Conservation (phyloP, 2,113 vertebrate species). For the Triplophysa dalaica region DNA sequence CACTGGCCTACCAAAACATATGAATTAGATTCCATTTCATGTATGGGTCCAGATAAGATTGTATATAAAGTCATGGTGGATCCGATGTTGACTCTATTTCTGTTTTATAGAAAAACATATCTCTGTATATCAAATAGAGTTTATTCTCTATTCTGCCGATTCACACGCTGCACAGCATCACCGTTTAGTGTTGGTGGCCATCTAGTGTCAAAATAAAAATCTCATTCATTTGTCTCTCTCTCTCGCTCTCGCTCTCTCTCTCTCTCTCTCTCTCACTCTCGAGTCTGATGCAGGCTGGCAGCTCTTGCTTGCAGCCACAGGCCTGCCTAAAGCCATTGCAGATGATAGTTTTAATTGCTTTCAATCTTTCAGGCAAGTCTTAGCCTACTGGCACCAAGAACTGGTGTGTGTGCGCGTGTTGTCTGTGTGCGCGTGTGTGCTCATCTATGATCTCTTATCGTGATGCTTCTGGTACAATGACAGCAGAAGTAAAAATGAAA, state of each 20-base stretch:
- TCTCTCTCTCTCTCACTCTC: slow-evolving; percentile 67
- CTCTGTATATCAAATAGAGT: too few species aligned
- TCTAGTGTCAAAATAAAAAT: slow-evolving; percentile 30
- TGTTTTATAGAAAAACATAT: too few species aligned
- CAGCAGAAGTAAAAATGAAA: slow-evolving; percentile 34
- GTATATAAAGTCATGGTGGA: neutral
- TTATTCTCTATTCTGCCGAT: too few species aligned
- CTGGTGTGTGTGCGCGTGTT: slow-evolving; percentile 39
- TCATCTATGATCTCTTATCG: slow-evolving; percentile 9
- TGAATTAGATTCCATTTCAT: too few species aligned
- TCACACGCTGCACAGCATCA: neutral
- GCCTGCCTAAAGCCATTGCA: slow-evolving; percentile 82
- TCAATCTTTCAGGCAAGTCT: slow-evolving; percentile 85
- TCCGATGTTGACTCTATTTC: too few species aligned
- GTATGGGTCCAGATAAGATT: neutral
- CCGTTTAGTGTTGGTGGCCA: slow-evolving; percentile 33
- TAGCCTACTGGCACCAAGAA: slow-evolving; percentile 75
- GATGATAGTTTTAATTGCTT: slow-evolving; percentile 88
- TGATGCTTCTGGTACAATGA: slow-evolving; percentile 41
- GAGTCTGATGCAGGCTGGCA: slow-evolving; percentile 80
- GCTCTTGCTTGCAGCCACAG: slow-evolving; percentile 77
- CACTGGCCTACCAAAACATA: too few species aligned
- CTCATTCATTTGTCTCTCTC: slow-evolving; percentile 18
- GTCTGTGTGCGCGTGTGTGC: slow-evolving; percentile 59
- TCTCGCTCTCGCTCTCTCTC: slow-evolving; percentile 61